Percentiles rank a stretch among this genome's conserved stretches.
phyloP scores from a whole-genome alignment of 2,888 invertebrate genomes.

The Athrips mouffetella region DNA sequence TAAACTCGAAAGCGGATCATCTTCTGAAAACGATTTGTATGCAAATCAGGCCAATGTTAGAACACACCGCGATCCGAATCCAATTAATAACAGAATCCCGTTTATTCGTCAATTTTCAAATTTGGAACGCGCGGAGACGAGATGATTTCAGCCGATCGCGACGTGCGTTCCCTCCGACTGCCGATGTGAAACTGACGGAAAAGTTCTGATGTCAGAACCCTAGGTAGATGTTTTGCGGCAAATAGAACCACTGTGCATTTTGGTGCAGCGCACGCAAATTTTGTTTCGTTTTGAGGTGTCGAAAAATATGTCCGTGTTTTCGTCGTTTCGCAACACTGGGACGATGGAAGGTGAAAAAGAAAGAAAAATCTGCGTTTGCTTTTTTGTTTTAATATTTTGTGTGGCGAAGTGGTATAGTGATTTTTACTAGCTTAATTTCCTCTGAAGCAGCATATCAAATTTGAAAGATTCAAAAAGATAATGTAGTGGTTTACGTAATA shows the following conservation, averaged over 20 bases:
- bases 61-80: conserved; percentile 23
- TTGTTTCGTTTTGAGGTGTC: conserved; percentile 13
- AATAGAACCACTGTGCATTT: conserved; percentile 15
- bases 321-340: neutral
- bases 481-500: no score
- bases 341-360: neutral
- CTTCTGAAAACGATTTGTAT: conserved; percentile 30
- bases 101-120: conserved; percentile 28
- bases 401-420: no score
- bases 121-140: conserved; percentile 13
- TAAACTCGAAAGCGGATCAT: conserved; percentile 21
- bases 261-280: conserved; percentile 9
- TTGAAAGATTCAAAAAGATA: no score
- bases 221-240: no score
- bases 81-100: conserved; percentile 31
- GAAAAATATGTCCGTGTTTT: conserved; percentile 8
- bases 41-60: conserved; percentile 27
- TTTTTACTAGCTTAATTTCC: no score
- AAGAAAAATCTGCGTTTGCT: no score
- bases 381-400: no score
- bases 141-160: no score
- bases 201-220: no score
- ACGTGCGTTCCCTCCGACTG: conserved; percentile 19
- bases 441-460: no score
- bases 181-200: conserved; percentile 16